Conservation (phyloP, 2,797 vertebrate genomes). For the Pristis pectinata region DNA sequence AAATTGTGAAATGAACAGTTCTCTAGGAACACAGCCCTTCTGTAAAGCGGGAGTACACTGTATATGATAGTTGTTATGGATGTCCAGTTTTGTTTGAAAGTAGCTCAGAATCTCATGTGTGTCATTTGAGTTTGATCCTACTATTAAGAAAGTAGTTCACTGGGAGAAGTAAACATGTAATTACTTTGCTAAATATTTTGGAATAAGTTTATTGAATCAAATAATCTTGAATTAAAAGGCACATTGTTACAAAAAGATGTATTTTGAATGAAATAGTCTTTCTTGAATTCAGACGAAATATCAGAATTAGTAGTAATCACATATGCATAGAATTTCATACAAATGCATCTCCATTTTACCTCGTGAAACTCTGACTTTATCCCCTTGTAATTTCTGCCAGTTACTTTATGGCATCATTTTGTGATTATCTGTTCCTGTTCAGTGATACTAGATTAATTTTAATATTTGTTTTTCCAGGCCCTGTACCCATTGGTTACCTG, state of each 20-base stretch:
- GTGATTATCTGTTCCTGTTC: neutral
- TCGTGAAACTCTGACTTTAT: neutral
- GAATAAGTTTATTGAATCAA: neutral
- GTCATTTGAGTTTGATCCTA: neutral
- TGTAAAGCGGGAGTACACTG: too few species aligned
- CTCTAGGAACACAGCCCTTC: too few species aligned
- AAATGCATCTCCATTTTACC: neutral
- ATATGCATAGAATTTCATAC: neutral
- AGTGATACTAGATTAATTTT: neutral
- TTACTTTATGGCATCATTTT: neutral
- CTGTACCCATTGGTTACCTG: constrained; percentile 97
- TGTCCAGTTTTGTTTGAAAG: neutral
- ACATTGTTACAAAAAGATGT: neutral
- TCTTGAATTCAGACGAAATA: neutral
- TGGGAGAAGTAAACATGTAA: neutral
- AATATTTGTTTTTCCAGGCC: constrained; percentile 64
- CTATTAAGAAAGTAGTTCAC: neutral
- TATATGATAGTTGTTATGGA: too few species aligned
- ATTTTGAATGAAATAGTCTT: neutral
- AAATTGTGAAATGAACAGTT: too few species aligned
- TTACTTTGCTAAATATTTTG: neutral
- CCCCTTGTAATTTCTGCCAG: neutral
- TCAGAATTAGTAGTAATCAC: neutral
- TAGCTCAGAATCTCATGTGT: neutral
- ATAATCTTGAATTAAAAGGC: neutral